Evolutionary conservation across 2,888 invertebrate genomes (phyloP).

Genomic region (Camponotus fellah): DNA sequence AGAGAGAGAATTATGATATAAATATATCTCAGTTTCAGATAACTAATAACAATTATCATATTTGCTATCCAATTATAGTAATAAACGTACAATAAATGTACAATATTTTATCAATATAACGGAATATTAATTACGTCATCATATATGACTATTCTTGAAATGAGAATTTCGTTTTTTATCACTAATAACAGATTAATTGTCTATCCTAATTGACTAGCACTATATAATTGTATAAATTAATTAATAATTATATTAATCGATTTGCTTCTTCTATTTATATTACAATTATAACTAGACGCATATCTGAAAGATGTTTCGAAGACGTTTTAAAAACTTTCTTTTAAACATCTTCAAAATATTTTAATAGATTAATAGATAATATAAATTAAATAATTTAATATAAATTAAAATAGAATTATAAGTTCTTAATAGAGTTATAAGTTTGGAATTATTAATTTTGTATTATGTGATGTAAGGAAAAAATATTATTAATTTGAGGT

Average conservation of each 20-base stretch:
- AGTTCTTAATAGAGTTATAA: not conserved
- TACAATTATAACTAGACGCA: not conserved
- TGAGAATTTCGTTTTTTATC: not conserved
- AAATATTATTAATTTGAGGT: not conserved
- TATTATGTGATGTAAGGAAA: not conserved
- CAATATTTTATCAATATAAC: not conserved
- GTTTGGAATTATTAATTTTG: not conserved
- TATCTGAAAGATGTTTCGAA: not conserved
- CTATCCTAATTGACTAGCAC: not conserved
- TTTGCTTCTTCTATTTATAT: not conserved
- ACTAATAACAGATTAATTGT: too few relatives aligned
- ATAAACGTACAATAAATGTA: not conserved
- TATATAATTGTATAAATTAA: not conserved
- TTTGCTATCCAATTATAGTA: not conserved
- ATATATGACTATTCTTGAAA: not conserved
- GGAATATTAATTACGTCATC: not conserved
- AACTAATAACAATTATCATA: constrained; percentile 5
- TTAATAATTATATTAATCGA: too few relatives aligned
- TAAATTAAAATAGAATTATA: too few relatives aligned
- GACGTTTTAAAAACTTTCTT: not conserved
- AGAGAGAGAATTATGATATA: not conserved
- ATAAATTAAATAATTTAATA: too few relatives aligned
- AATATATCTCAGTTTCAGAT: not conserved
- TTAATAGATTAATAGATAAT: too few relatives aligned
- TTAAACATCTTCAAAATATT: not conserved